A percentile compares a stretch with the other conserved stretches of the same genome.
phyloP scores from a whole-genome alignment of 35 echinoderm and acorn worm species.

The Apostichopus japonicus region DNA sequence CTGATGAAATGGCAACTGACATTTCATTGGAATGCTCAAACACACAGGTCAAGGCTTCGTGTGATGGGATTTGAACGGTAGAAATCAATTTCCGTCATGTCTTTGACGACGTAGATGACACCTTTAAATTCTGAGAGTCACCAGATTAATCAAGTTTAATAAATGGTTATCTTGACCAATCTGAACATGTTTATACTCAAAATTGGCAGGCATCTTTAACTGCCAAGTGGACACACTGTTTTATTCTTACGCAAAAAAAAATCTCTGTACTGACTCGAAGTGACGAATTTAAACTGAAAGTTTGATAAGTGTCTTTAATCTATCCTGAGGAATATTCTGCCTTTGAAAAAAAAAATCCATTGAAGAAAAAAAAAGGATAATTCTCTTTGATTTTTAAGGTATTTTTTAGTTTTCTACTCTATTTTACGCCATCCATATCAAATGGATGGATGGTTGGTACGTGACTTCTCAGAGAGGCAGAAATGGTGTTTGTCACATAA shows the following conservation, averaged over 20 bases:
- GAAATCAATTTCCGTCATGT: neutral
- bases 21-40: neutral
- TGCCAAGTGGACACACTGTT: too few species aligned
- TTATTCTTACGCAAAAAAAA: too few species aligned
- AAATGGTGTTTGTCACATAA: neutral
- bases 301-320: too few species aligned
- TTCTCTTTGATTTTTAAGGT: too few species aligned
- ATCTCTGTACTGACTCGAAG: too few species aligned
- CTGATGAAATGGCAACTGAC: neutral
- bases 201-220: neutral
- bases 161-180: neutral
- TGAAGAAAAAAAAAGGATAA: too few species aligned
- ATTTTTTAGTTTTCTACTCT: too few species aligned
- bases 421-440: too few species aligned
- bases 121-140: neutral
- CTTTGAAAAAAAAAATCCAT: too few species aligned
- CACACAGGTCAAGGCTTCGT: neutral
- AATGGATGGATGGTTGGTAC: neutral
- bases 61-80: neutral
- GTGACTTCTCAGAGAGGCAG: neutral
- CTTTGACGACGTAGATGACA: neutral
- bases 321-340: too few species aligned
- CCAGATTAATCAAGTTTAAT: neutral
- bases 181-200: neutral
- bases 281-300: too few species aligned